These are phyloP conservation scores for Antheraea mylitta DNA, from an alignment of 1,140 invertebrate species.

Conservation along the genomic window DNA sequence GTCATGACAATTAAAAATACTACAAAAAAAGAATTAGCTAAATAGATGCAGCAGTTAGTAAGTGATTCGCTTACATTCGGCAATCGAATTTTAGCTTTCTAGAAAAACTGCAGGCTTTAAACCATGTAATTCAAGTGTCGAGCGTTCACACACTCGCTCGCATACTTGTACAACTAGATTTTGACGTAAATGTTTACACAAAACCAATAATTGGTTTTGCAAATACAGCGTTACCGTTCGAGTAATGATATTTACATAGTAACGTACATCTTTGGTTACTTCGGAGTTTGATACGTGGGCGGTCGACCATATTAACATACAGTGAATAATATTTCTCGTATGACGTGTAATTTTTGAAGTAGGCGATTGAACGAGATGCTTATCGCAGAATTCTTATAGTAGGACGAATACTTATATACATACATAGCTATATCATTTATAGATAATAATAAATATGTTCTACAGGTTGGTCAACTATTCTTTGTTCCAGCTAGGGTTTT, in stretches of 20 bases:
- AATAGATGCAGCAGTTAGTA: too few species aligned
- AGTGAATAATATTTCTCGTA: background rate
- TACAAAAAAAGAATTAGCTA: too few species aligned
- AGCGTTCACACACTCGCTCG: background rate
- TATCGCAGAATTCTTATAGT: background rate
- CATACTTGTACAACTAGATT: background rate
- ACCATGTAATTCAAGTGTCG: background rate
- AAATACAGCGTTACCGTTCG: conserved; percentile 11
- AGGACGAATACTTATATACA: background rate
- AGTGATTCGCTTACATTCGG: too few species aligned
- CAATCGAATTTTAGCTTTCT: too few species aligned
- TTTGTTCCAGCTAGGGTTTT: too few species aligned
- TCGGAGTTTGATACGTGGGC: conserved; percentile 5
- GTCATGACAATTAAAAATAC: too few species aligned
- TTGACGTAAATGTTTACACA: conserved; percentile 28
- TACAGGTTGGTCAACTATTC: too few species aligned
- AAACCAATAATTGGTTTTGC: conserved; percentile 32
- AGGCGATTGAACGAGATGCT: background rate
- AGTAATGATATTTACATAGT: conserved; percentile 12
- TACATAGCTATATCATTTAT: background rate
- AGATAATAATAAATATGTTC: too few species aligned
- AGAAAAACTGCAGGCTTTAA: background rate
- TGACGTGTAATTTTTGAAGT: background rate
- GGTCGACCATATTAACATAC: background rate
- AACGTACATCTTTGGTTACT: conserved; percentile 6